Base-by-base conservation (phyloP, 2,888 invertebrate genomes). In the Alitta virens region DNA sequence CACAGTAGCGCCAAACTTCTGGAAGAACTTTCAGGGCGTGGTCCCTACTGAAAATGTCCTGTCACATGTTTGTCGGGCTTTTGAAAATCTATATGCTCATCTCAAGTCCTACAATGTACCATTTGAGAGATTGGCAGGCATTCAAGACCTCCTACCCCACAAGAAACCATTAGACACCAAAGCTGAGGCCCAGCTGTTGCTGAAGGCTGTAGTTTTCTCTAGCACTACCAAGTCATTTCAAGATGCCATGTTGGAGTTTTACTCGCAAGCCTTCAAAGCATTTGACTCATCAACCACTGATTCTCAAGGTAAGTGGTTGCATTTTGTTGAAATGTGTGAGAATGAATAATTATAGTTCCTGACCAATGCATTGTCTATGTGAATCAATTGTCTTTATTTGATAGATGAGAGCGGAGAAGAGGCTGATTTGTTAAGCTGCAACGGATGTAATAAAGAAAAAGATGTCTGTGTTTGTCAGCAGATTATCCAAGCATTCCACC, bases 201-300 rank as follows among this genome's bases (percentile, higher is more conserved):
- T 62, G 40, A 46, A 63, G 54, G 63, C 65, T n/a, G 57, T 65
- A 5, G 68, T 78, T 23, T 76, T 78, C 62, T 72, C 69, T 54
- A 63, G 69, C 5, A 70, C 74, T 2, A 74, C 75, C 5, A 64
- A 67, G 43, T 54, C 60, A 43, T 79, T 78, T 62, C 70, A 71
- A 24, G 66, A 68, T 21, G 71, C 71, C 38, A 74, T 79, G 24
- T 70, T 74, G 50, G 56, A 70, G 26, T 78, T 78, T 63, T 79
- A 79, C 63, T 69, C 71, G 1, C 69, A 73, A 53, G 76, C 78
- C 16, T 78, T 80, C 65, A 68, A 72, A 51, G 74, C 76, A 2
- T 77, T 76, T 61, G 74, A 76, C 40, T n/a, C 46, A 16, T 46
- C 46, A n/a, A 46, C 46, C 5, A 18, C 46, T 7, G 46, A 46